phyloP scores from a whole-genome alignment of 2,113 vertebrate genomes.

The Macaca nemestrina region DNA sequence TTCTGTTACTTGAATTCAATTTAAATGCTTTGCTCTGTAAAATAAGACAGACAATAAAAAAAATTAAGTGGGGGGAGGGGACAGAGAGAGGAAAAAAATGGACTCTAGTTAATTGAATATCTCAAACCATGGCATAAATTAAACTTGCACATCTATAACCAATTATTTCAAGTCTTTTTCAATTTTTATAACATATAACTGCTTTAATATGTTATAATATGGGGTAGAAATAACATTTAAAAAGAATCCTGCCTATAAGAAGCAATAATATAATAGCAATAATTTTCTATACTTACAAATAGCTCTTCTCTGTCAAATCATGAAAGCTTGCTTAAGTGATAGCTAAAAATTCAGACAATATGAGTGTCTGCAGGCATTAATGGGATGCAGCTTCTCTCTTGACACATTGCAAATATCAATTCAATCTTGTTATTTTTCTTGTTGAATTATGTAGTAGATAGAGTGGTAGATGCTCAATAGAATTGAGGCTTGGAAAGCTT shows the following conservation, averaged over 20 bases:
- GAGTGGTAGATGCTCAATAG: background rate
- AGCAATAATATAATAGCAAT: background rate
- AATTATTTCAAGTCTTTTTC: background rate
- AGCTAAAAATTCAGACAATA: background rate
- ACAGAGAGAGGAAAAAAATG: too few species aligned
- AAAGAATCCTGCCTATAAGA: background rate
- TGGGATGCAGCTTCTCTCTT: rapidly evolving
- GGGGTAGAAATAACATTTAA: background rate
- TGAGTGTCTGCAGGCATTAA: background rate
- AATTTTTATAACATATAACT: background rate
- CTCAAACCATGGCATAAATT: background rate
- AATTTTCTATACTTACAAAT: background rate
- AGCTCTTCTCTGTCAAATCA: background rate
- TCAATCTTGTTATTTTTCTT: background rate
- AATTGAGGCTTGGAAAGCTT: background rate
- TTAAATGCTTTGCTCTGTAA: background rate
- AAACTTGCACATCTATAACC: background rate
- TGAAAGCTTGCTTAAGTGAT: too few species aligned
- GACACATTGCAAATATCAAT: rapidly evolving
- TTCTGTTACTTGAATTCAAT: background rate
- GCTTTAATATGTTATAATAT: background rate
- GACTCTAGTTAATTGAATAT: background rate
- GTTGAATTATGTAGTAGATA: background rate
- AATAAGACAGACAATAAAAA: background rate
- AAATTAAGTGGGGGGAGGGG: background rate